These are phyloP conservation scores for Notospermus geniculatus DNA, from an alignment of 1,140 invertebrate species.

Conservation along the genomic window DNA sequence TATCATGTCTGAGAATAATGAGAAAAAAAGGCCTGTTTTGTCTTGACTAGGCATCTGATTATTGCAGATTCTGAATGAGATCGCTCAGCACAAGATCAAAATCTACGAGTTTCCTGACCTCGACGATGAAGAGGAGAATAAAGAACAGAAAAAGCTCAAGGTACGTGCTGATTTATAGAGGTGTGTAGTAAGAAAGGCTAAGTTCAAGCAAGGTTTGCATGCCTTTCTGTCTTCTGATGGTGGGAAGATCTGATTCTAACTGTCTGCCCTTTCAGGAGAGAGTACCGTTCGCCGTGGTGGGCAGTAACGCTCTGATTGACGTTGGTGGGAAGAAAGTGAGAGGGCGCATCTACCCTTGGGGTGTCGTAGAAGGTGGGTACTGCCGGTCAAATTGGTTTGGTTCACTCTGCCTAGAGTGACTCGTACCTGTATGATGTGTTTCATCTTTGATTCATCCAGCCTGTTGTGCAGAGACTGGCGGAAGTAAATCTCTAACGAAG, in stretches of 20 bases:
- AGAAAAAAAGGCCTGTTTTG: too few relatives aligned
- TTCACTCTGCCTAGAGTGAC: too few relatives aligned
- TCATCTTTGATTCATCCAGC: too few relatives aligned
- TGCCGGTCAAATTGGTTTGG: too few relatives aligned
- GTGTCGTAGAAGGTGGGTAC: conserved; percentile 76
- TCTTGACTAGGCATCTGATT: conserved; percentile 5
- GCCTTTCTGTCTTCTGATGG: too few relatives aligned
- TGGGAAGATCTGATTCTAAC: conserved; percentile 9
- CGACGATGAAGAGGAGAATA: conserved; percentile 56
- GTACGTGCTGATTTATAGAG: conserved; percentile 23
- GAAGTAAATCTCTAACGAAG: too few relatives aligned
- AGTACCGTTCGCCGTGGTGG: conserved; percentile 98
- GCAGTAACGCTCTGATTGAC: conserved; percentile 93
- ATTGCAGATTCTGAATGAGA: conserved; percentile 86
- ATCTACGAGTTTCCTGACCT: conserved; percentile 93
- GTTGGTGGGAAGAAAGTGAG: conserved; percentile 64
- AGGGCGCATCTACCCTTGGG: conserved; percentile 96
- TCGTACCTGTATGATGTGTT: too few relatives aligned
- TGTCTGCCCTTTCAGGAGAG: conserved; percentile 36
- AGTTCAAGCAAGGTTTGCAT: too few relatives aligned
- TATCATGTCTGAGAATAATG: too few relatives aligned
- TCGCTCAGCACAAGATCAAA: conserved; percentile 96
- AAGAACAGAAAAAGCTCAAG: conserved; percentile 50
- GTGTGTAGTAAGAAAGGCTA: too few relatives aligned
- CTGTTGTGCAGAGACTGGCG: too few relatives aligned